Evolutionary conservation across 2,888 invertebrate genomes (phyloP).

Genomic region (Drosophila stalkeri): DNA sequence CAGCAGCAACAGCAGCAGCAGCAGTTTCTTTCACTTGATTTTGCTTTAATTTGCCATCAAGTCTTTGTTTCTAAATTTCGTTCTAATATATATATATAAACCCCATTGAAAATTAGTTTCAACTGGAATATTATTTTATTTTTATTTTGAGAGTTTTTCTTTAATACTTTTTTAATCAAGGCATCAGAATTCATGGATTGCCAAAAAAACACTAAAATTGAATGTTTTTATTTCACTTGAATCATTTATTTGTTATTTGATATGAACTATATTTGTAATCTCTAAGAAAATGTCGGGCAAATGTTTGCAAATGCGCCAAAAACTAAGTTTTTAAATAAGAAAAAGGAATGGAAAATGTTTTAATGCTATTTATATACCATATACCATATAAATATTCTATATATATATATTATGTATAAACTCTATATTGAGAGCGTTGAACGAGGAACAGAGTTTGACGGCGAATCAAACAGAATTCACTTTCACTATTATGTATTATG

Average conservation of each 20-base stretch:
- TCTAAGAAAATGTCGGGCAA: slow-evolving; percentile 28
- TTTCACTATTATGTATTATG: slow-evolving; percentile 72
- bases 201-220: slow-evolving; percentile 10
- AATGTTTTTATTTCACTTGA: slow-evolving; percentile 3
- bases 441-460: slow-evolving; percentile 16
- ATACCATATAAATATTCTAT: slow-evolving; percentile 56
- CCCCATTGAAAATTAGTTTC: slow-evolving; percentile 18
- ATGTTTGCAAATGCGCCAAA: slow-evolving; percentile 23
- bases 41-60: slow-evolving; percentile 30
- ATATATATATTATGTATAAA: slow-evolving; percentile 45
- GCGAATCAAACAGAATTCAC: slow-evolving; percentile 41
- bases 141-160: slow-evolving; percentile 8
- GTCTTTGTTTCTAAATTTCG: slow-evolving; percentile 14
- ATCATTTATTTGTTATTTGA: slow-evolving; percentile 9
- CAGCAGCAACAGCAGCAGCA: slow-evolving; percentile 1
- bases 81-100: slow-evolving; percentile 15
- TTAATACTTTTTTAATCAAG: slow-evolving; percentile 3
- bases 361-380: slow-evolving; percentile 49
- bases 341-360: slow-evolving; percentile 34
- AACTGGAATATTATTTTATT: slow-evolving; percentile 13
- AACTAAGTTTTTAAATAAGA: slow-evolving; percentile 47
- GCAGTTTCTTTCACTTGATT: slow-evolving; percentile 22
- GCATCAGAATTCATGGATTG: slow-evolving; percentile 2
- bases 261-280: slow-evolving; percentile 10
- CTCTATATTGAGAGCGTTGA: slow-evolving; percentile 37